Conservation (phyloP, 2,888 invertebrate species). For the Chrysotoxum bicinctum region DNA sequence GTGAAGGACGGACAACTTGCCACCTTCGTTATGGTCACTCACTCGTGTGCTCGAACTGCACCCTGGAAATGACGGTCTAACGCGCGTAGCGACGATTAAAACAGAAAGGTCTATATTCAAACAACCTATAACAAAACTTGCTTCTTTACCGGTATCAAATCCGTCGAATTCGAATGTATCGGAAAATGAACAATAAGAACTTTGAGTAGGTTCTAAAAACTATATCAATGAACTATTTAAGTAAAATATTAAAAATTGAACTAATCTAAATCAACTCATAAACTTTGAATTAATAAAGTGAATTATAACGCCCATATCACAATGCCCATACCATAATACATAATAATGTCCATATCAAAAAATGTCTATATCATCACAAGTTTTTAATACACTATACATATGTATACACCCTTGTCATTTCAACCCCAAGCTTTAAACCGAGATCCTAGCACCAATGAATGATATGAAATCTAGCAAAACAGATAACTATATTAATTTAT, state of each 20-base stretch:
- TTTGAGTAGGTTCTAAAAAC: too few species aligned
- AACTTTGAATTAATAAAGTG: background rate
- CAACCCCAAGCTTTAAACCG: too few species aligned
- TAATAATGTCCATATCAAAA: background rate
- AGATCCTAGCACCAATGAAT: too few species aligned
- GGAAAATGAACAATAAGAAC: too few species aligned
- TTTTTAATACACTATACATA: too few species aligned
- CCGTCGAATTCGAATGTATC: background rate
- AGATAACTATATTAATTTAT: too few species aligned
- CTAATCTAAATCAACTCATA: background rate
- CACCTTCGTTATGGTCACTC: constrained; percentile 1
- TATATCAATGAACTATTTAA: background rate
- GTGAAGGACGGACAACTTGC: constrained; percentile 5
- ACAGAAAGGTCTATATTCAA: background rate
- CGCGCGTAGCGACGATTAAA: background rate
- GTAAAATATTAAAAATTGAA: background rate
- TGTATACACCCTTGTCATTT: too few species aligned
- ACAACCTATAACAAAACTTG: background rate
- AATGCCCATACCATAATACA: too few species aligned
- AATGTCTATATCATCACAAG: too few species aligned
- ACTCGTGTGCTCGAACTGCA: too few species aligned
- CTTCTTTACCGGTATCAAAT: background rate
- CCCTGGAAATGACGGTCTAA: too few species aligned
- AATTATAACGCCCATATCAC: background rate
- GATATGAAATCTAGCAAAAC: too few species aligned